These are phyloP conservation scores for Halcyon malimbica DNA, from an alignment of 2,113 vertebrate species.

Conservation along the genomic window DNA sequence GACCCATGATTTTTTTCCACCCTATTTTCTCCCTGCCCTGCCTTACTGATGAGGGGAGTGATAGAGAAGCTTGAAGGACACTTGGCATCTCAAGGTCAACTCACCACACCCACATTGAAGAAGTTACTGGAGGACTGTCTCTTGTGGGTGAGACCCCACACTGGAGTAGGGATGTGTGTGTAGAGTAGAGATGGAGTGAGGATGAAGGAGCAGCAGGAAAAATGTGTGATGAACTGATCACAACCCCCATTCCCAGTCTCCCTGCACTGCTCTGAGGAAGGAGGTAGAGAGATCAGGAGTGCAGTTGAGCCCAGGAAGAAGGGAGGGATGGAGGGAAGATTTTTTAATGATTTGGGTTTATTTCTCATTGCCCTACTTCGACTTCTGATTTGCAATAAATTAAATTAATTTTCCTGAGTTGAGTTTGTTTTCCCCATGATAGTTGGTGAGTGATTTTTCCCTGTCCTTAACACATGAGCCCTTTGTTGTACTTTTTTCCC, in stretches of 20 bases:
- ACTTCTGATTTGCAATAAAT: not conserved
- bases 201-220: not conserved
- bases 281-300: not conserved
- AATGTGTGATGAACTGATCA: fast-evolving
- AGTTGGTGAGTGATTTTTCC: not conserved
- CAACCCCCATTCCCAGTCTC: fast-evolving
- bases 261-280: fast-evolving
- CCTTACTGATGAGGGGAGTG: not conserved
- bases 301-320: not conserved
- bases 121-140: not conserved
- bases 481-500: fast-evolving
- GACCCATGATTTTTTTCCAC: not conserved
- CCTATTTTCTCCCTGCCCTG: not conserved
- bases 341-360: not conserved
- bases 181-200: not conserved
- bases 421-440: not conserved
- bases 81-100: not conserved
- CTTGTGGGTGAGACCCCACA: fast-evolving
- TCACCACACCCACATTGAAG: fast-evolving
- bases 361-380: not conserved
- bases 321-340: not conserved
- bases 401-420: not conserved
- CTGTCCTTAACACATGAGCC: not conserved
- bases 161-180: not conserved
- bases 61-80: not conserved